These are phyloP conservation scores for Euproctis similis DNA, from an alignment of 2,888 invertebrate genomes.

Conservation along the genomic window DNA sequence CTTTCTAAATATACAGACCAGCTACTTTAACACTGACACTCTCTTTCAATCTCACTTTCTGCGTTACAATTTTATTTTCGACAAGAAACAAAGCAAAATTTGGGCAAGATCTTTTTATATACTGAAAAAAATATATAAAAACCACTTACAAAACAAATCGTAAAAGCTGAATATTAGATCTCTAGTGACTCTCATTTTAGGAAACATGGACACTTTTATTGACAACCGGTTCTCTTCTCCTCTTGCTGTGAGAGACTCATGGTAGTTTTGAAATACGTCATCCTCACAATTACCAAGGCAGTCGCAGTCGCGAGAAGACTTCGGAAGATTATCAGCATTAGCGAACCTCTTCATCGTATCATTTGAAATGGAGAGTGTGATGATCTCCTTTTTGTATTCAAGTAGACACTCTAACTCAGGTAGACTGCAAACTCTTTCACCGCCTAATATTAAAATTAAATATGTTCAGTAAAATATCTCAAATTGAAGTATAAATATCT, in stretches of 20 bases:
- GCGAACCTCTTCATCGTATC: conserved; percentile 31
- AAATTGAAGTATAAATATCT: too few relatives aligned
- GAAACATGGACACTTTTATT: conserved; percentile 78
- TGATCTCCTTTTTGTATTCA: conserved; percentile 44
- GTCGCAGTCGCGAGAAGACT: conserved; percentile 43
- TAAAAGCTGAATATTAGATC: conserved; percentile 82
- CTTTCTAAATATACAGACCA: too few relatives aligned
- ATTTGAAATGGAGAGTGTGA: conserved; percentile 38
- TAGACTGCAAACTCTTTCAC: conserved; percentile 52
- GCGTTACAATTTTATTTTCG: too few relatives aligned
- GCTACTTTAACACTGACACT: too few relatives aligned
- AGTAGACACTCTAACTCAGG: conserved; percentile 48
- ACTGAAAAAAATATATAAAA: too few relatives aligned
- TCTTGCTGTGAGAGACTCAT: conserved; percentile 35
- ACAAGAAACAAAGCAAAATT: too few relatives aligned
- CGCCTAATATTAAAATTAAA: conserved; percentile 38
- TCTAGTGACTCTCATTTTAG: conserved; percentile 79
- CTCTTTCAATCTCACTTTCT: too few relatives aligned
- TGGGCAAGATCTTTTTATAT: too few relatives aligned
- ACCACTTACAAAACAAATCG: conserved; percentile 79
- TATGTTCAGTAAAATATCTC: too few relatives aligned
- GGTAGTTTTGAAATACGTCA: conserved; percentile 48
- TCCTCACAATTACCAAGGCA: conserved; percentile 56
- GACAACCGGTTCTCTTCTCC: conserved; percentile 36
- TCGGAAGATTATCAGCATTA: conserved; percentile 33